phyloP scores from a whole-genome alignment of 2,113 vertebrate genomes.

The Pelvicachromis taeniatus region DNA sequence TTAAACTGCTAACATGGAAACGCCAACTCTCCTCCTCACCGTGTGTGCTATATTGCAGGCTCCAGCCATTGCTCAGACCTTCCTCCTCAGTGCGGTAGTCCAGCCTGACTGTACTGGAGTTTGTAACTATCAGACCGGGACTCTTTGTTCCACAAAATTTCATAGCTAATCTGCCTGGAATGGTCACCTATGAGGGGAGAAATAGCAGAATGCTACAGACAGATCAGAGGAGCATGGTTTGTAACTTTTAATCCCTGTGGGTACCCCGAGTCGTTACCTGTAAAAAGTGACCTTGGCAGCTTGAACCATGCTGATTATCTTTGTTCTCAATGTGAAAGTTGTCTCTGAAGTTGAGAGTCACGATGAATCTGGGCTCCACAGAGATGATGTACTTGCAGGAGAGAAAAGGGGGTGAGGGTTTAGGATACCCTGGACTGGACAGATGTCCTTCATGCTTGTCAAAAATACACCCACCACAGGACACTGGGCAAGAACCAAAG shows the following conservation, averaged over 20 bases:
- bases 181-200: constrained; percentile 36
- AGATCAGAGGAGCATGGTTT: neutral
- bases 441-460: constrained; percentile 61
- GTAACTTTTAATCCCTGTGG: neutral
- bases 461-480: constrained; percentile 63
- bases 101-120: constrained; percentile 58
- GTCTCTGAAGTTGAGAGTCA: constrained; percentile 66
- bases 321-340: constrained; percentile 67
- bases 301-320: constrained; percentile 11
- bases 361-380: constrained; percentile 57
- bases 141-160: constrained; percentile 65
- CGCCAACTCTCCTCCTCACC: constrained; percentile 45
- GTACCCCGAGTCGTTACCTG: constrained; percentile 44
- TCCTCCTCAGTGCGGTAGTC: constrained; percentile 64
- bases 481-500: constrained; percentile 38
- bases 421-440: constrained; percentile 71
- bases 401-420: constrained; percentile 30
- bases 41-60: constrained; percentile 67
- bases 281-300: constrained; percentile 67
- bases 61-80: constrained; percentile 67
- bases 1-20: neutral
- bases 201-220: neutral
- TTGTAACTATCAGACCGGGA: constrained; percentile 57
- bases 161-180: constrained; percentile 14
- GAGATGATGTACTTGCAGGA: constrained; percentile 69